Evolutionary conservation across 2,888 invertebrate species (phyloP).

Genomic region (Nudaria mundana): DNA sequence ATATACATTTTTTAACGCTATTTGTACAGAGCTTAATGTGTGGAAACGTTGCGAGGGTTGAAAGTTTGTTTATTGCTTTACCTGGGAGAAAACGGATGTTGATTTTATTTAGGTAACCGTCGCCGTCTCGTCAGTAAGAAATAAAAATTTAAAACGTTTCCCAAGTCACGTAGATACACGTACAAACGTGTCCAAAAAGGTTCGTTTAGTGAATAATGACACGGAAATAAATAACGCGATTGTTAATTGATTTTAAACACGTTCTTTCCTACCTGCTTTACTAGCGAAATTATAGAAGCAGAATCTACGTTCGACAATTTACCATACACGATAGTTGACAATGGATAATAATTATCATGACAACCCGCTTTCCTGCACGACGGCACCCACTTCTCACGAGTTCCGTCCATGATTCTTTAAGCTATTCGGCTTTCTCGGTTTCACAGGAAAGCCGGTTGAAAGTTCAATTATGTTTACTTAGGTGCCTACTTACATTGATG

Average conservation of each 20-base stretch:
- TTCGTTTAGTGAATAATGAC: too few relatives aligned
- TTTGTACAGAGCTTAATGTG: too few relatives aligned
- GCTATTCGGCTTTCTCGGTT: slow-evolving; percentile 63
- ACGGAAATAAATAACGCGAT: too few relatives aligned
- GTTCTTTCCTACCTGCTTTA: background rate
- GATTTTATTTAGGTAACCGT: slow-evolving; percentile 30
- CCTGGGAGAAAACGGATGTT: slow-evolving; percentile 50
- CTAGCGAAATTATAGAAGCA: slow-evolving; percentile 7
- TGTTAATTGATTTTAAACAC: too few relatives aligned
- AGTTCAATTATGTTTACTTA: slow-evolving; percentile 28
- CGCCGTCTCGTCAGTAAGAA: too few relatives aligned
- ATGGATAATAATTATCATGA: slow-evolving; percentile 56
- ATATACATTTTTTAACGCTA: too few relatives aligned
- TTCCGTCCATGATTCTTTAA: slow-evolving; percentile 50
- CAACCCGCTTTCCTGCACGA: slow-evolving; percentile 64
- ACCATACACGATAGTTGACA: slow-evolving; percentile 47
- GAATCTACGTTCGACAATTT: slow-evolving; percentile 20
- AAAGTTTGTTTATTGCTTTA: slow-evolving; percentile 42
- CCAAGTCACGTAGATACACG: too few relatives aligned
- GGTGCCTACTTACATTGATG: slow-evolving; percentile 4
- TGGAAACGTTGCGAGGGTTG: slow-evolving; percentile 21
- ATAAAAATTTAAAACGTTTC: too few relatives aligned
- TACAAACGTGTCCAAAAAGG: too few relatives aligned
- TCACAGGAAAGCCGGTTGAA: slow-evolving; percentile 43
- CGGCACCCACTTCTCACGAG: slow-evolving; percentile 72